A percentile compares a stretch with the other conserved stretches of the same genome.
Evolutionary conservation across 2,113 vertebrate genomes (phyloP).

Genomic region (Phoxinus phoxinus): DNA sequence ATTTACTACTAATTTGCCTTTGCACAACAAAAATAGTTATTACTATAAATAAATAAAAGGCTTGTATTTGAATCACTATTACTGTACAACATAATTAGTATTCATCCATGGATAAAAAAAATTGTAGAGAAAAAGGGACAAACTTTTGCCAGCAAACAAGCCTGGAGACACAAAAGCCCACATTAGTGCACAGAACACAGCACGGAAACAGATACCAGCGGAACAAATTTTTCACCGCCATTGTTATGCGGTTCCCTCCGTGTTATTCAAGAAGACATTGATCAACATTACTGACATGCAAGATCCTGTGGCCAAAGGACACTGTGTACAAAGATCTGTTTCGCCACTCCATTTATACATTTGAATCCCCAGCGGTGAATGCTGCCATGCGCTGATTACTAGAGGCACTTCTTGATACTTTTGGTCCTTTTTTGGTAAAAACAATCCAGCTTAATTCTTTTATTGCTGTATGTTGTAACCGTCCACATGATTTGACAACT

Average conservation of each 20-base stretch:
- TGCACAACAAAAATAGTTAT: neutral
- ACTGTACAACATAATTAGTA: neutral
- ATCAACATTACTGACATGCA: neutral
- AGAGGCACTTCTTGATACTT: neutral
- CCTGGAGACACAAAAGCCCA: neutral
- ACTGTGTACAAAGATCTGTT: neutral
- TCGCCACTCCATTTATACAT: neutral
- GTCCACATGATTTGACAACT: neutral
- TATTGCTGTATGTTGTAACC: neutral
- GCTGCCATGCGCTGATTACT: neutral
- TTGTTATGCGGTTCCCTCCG: neutral
- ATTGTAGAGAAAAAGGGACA: neutral
- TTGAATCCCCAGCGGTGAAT: neutral
- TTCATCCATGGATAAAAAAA: slow-evolving; percentile 1
- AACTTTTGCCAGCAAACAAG: neutral
- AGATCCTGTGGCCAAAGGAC: neutral
- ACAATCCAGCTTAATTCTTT: neutral
- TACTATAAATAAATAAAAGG: slow-evolving; percentile 9
- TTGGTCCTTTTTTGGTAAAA: neutral
- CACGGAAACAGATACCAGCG: neutral
- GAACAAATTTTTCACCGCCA: neutral
- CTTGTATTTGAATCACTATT: neutral
- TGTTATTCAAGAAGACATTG: neutral
- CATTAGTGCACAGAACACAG: neutral
- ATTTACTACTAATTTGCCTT: neutral